A percentile compares a stretch with the other conserved stretches of the same genome.
Conservation (phyloP, 2,113 vertebrate species). For the Ginglymostoma cirratum region DNA sequence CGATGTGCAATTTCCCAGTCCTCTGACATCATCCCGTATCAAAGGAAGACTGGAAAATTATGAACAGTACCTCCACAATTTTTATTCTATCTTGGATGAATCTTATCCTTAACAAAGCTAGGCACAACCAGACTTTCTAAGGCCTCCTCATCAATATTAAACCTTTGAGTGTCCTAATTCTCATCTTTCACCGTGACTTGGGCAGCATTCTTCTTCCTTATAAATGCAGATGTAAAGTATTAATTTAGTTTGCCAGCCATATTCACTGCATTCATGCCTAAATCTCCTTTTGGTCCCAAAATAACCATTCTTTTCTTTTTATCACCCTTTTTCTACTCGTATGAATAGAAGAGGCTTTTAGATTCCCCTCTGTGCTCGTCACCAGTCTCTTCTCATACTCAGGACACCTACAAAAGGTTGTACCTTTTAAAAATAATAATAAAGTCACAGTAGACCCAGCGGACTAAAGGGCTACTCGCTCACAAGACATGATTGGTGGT, state of each 20-base stretch:
- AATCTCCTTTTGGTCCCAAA: background rate
- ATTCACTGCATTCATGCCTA: background rate
- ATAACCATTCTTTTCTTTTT: background rate
- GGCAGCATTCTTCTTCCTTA: too few relatives aligned
- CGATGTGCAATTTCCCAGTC: background rate
- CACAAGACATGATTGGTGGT: too few relatives aligned
- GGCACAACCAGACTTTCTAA: background rate
- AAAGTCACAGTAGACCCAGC: too few relatives aligned
- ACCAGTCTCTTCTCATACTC: background rate
- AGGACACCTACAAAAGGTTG: background rate
- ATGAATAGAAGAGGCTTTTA: background rate
- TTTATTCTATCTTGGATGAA: background rate
- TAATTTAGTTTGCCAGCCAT: too few relatives aligned
- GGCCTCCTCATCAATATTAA: background rate
- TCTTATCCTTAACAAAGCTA: background rate
- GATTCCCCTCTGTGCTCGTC: background rate
- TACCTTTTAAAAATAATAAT: background rate
- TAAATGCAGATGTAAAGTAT: too few relatives aligned
- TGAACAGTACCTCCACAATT: background rate
- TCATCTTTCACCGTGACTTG: background rate
- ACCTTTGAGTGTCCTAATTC: background rate
- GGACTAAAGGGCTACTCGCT: too few relatives aligned
- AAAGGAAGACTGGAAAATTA: background rate
- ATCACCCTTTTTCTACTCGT: background rate
- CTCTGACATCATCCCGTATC: background rate